Evolutionary conservation across 2,113 vertebrate genomes (phyloP), one percentile per base, ranked within the genome.

Genomic region (Halcyon senegalensis): DNA sequence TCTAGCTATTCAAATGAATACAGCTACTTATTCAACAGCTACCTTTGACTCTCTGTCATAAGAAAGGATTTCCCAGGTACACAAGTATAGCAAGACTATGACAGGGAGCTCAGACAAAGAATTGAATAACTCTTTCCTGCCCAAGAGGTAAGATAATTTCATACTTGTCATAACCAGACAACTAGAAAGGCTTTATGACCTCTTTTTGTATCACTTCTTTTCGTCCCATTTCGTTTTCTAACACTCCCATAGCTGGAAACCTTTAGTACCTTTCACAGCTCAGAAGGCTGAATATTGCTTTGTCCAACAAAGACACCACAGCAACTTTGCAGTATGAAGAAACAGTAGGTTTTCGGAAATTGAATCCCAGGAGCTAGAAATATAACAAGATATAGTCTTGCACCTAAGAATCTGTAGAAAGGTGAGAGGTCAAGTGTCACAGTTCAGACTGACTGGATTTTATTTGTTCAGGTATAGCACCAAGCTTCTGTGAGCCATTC

Each of bases 21-120:
- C 13, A 75, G 43, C n/a, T 55, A 9, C 24, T 89, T 55, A 63
- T 25, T 19, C 37, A 59, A 39, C 15, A 35, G n/a, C 25, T 67
- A 19, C 13, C 72, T 55, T 23, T 66, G 17, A 33, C 24, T 44
- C 18, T n/a, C 28, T 13, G 25, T 28, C 27, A 16, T 0, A 0
- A 72, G 30, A 43, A 73, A 68, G 51, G 35, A 39, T 39, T 88
- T 72, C 11, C 5, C 21, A 89, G 18, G 41, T 17, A 43, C 24
- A 14, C 7, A 70, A 11, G 14, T 25, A 63, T 1, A 50, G 19
- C 21, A 62, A 25, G 9, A 15, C 6, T 41, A 16, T 31, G 28
- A 21, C 33, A 33, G 7, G 4, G 35, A 83, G 23, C n/a, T 68
- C 43, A 80, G n/a, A 43, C 1, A 1, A 68, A 60, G 24, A 93